Evolutionary conservation across 2,797 vertebrate species (phyloP), one percentile per base, ranked within the genome.

Genomic region (Orientallactaga sibirica): DNA sequence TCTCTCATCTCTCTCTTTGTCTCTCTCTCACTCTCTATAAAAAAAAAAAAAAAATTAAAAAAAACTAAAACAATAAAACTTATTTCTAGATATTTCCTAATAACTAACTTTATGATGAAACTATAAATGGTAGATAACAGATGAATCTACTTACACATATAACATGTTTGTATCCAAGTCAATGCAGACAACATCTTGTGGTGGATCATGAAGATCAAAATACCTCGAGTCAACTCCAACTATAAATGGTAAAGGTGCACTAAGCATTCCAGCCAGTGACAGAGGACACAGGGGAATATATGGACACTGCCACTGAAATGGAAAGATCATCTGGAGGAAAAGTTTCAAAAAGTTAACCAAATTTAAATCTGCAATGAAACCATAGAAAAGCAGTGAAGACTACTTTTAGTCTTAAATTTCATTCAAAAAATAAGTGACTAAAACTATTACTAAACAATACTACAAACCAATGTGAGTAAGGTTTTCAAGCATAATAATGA

Each of bases 141-240:
- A 93, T 71, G 8, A 95, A 83, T 91, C 68, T 90, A 97, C 99
- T 98, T 99, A 99, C 99, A 99, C 97, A 98, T 99, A 99, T 93
- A 99, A 99, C 90, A 99, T 99, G 98, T 99, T 99, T 95, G 99
- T 99, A 98, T 99, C 99, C 98, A 99, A 98, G 96, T 99, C 99
- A 98, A 99, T 98, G 97, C 99, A 99, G 96, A 99, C 99, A 73
- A 99, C 99, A 97, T 99, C 99, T 52, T 99, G 98, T 16, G 99
- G 99, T 73, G 99, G 99, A 97, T 99, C 99, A 8, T 99, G 99
- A 89, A 99, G 99, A 98, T 99, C 99, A 97, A 99, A 99, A 97
- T 99, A 99, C 97, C 99, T 99, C n/a, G 99, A 99, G 98, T 99
- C 99, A 93, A 99, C 99, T 25, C 99, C 99, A 96, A 99, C 99